Percentiles rank a stretch among this genome's conserved stretches.
These are phyloP conservation scores for Nibea coibor DNA, from an alignment of 2,113 vertebrate species.

Conservation along the genomic window DNA sequence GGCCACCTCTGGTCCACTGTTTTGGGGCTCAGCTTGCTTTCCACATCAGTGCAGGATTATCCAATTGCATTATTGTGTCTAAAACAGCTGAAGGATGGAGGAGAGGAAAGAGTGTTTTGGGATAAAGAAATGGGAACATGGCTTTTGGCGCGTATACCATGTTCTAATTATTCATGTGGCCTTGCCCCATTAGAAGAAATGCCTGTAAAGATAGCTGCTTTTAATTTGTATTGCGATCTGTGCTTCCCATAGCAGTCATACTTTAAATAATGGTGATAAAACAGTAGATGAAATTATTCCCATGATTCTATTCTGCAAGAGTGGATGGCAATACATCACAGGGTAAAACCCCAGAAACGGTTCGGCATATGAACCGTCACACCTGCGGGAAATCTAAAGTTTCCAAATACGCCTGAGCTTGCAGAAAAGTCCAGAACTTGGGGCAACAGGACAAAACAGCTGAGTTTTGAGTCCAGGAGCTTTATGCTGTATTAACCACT, in stretches of 20 bases:
- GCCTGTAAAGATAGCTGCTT: conserved; percentile 21
- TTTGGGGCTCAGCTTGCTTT: conserved; percentile 47
- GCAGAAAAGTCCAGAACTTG: conserved; percentile 32
- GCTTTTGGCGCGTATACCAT: conserved; percentile 43
- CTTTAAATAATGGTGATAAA: neutral
- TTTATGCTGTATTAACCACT: conserved; percentile 22
- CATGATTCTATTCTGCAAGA: neutral
- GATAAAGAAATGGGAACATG: conserved; percentile 59
- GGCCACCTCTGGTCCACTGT: conserved; percentile 35
- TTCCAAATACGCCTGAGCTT: conserved; percentile 8
- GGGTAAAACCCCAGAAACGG: neutral
- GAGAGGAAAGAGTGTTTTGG: conserved; percentile 26
- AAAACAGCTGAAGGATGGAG: conserved; percentile 27
- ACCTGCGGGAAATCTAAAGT: conserved; percentile 35
- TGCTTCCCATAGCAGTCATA: neutral
- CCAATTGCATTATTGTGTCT: conserved; percentile 40
- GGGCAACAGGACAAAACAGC: neutral
- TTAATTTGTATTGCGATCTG: conserved; percentile 10
- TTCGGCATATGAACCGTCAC: neutral
- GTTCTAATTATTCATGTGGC: conserved; percentile 62
- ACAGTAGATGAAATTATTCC: neutral
- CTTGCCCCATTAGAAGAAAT: conserved; percentile 38
- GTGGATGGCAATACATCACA: neutral
- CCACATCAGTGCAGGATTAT: conserved; percentile 43
- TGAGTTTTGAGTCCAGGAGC: conserved; percentile 17